A percentile compares a stretch with the other conserved stretches of the same genome.
Evolutionary conservation across 2,797 vertebrate genomes (phyloP).

Genomic region (Dipus sagitta): DNA sequence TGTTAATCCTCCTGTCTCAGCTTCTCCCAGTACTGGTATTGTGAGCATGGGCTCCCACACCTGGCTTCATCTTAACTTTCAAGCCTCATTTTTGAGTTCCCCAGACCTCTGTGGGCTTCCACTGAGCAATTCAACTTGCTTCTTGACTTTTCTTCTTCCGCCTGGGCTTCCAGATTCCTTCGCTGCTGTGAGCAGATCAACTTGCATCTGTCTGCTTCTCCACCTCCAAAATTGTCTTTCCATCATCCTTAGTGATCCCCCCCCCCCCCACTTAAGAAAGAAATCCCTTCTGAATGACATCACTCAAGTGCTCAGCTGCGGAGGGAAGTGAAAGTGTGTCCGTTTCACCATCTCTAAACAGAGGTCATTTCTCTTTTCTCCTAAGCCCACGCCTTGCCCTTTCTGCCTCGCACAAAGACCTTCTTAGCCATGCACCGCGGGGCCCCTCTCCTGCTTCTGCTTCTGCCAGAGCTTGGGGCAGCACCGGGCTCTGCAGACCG

Average conservation of each 20-base stretch:
- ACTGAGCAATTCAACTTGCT: background rate
- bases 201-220: background rate
- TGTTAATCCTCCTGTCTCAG: background rate
- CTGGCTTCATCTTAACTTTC: background rate
- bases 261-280: background rate
- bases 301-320: background rate
- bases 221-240: slow-evolving; percentile 17
- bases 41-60: no score
- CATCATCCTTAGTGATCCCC: background rate
- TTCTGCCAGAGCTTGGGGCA: background rate
- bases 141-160: background rate
- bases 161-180: background rate
- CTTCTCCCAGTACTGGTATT: background rate
- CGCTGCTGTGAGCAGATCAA: background rate
- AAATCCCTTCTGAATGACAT: background rate
- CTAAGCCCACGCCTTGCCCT: background rate
- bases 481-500: rapidly evolving
- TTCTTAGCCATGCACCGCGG: background rate
- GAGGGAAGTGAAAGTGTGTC: slow-evolving; percentile 73
- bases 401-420: background rate
- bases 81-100: background rate
- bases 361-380: slow-evolving; percentile 44
- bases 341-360: background rate
- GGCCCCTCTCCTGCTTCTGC: background rate
- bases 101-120: background rate